Percentiles rank a stretch among this genome's conserved stretches.
Evolutionary conservation across 2,797 vertebrate genomes (phyloP).

Genomic region (Trachurus trachurus): DNA sequence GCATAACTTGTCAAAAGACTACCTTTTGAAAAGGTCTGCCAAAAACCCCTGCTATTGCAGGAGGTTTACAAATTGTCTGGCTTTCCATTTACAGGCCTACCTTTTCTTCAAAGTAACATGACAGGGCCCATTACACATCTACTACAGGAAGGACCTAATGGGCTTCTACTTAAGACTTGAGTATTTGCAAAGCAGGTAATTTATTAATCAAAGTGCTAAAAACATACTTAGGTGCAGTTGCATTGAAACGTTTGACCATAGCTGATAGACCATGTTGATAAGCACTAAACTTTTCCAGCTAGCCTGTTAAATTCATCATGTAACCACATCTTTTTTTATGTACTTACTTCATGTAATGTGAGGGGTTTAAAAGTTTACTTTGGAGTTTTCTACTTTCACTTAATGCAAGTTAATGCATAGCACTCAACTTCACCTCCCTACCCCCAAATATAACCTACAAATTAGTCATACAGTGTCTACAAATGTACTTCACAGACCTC

Average conservation of each 20-base stretch:
- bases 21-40: conserved; percentile 71
- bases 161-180: conserved; percentile 74
- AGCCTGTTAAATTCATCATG: conserved; percentile 54
- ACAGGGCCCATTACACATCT: conserved; percentile 77
- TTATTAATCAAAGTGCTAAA: conserved; percentile 75
- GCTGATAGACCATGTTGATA: conserved; percentile 63
- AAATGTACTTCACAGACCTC: conserved; percentile 38
- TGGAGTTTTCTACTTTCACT: conserved; percentile 51
- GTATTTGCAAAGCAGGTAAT: conserved; percentile 80
- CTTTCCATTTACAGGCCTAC: conserved; percentile 80
- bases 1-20: conserved; percentile 61
- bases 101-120: conserved; percentile 79
- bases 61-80: conserved; percentile 79
- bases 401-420: conserved; percentile 61
- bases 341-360: conserved; percentile 53
- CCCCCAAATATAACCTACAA: conserved; percentile 16
- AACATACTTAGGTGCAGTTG: conserved; percentile 58
- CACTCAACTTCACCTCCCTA: conserved; percentile 46
- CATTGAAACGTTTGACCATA: conserved; percentile 58
- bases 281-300: conserved; percentile 51
- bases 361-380: conserved; percentile 52
- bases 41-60: conserved; percentile 76
- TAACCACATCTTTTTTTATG: conserved; percentile 40
- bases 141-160: conserved; percentile 78
- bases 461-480: conserved; percentile 12